A percentile compares a stretch with the other conserved stretches of the same genome.
Evolutionary conservation across 2,797 vertebrate species (phyloP).

Genomic region (Micromesistius poutassou): DNA sequence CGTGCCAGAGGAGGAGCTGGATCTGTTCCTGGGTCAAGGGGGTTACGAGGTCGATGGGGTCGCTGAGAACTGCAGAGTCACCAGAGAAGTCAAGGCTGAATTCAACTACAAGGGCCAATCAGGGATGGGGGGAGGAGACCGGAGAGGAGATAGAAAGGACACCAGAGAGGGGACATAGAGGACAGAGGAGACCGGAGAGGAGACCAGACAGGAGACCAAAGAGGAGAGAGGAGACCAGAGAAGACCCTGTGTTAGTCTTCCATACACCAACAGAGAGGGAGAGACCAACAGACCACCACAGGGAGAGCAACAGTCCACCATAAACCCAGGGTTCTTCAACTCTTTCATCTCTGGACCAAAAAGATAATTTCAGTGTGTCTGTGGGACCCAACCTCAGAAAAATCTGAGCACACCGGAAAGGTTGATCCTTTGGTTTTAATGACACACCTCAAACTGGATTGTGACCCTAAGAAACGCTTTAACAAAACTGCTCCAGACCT

Average conservation of each 20-base stretch:
- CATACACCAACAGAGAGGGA: conserved; percentile 18
- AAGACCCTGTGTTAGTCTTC: conserved; percentile 29
- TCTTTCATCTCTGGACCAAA: background rate
- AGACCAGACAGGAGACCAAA: conserved; percentile 10
- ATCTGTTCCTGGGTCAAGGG: conserved; percentile 56
- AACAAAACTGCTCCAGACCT: background rate
- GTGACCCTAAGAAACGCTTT: background rate
- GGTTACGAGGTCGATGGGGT: conserved; percentile 50
- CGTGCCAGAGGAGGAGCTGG: conserved; percentile 57
- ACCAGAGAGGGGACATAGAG: background rate
- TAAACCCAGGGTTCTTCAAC: background rate
- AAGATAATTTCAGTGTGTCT: background rate
- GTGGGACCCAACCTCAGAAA: background rate
- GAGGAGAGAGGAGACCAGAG: background rate
- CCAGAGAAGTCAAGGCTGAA: conserved; percentile 80
- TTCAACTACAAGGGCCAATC: conserved; percentile 35
- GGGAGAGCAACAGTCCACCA: background rate
- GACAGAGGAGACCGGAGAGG: conserved; percentile 1
- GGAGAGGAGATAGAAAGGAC: background rate
- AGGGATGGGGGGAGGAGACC: background rate
- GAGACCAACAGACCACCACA: conserved; percentile 16
- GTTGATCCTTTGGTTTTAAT: too few relatives aligned
- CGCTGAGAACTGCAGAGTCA: conserved; percentile 78
- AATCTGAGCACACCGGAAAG: background rate
- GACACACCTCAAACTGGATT: background rate